phyloP scores from a whole-genome alignment of 37 sponge, comb jelly and placozoan genomes.

The Ianthella basta region DNA sequence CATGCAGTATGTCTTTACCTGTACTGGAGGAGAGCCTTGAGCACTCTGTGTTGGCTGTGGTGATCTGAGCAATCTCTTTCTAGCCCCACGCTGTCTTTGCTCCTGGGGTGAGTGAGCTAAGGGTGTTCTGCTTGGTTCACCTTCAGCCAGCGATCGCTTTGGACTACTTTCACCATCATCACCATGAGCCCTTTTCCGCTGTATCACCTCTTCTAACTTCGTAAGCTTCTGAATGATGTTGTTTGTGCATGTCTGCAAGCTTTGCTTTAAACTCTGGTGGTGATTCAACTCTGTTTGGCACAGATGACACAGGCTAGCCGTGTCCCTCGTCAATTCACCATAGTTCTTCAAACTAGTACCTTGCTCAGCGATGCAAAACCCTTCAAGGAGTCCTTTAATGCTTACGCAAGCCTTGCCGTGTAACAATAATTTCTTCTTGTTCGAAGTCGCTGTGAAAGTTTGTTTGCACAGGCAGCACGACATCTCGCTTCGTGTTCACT shows the following conservation, averaged over 20 bases:
- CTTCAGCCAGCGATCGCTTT: background rate
- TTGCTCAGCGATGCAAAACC: constrained; percentile 1
- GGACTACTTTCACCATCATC: background rate
- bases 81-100: background rate
- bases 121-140: background rate
- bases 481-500: too few relatives aligned
- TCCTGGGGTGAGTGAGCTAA: background rate
- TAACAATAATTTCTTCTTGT: too few relatives aligned
- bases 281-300: too few relatives aligned
- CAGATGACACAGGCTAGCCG: background rate
- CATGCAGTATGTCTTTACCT: background rate
- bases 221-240: background rate
- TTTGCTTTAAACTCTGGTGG: too few relatives aligned
- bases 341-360: background rate
- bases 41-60: background rate
- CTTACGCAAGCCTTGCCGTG: background rate
- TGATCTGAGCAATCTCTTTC: background rate
- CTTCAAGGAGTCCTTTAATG: background rate
- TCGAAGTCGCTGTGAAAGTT: background rate
- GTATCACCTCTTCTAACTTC: background rate
- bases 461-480: background rate
- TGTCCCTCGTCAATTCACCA: background rate
- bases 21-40: background rate
- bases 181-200: background rate
- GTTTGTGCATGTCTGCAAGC: too few relatives aligned